phyloP scores from a whole-genome alignment of 1,140 invertebrate species.

The Eumeta japonica region DNA sequence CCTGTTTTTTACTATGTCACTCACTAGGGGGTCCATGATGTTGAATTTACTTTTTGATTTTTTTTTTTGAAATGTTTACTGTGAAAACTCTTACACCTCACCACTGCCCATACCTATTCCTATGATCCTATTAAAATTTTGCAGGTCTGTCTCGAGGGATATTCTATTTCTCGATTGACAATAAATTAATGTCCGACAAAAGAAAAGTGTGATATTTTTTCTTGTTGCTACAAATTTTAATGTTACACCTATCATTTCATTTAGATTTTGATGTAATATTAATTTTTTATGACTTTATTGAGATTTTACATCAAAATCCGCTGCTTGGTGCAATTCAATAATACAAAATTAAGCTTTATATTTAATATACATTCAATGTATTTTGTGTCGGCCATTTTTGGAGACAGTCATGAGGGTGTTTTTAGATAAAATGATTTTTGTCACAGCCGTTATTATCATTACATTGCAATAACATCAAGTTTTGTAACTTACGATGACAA shows the following conservation, averaged over 20 bases:
- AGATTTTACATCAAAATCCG: constrained; percentile 2
- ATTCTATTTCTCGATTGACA: constrained; percentile 1
- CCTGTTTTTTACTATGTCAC: constrained; percentile 8
- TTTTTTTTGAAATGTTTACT: constrained; percentile 9
- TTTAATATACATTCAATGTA: constrained; percentile 7
- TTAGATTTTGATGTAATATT: background rate
- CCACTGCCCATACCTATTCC: constrained; percentile 4
- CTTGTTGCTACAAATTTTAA: background rate
- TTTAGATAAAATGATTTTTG: background rate
- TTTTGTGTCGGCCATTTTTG: constrained; percentile 15
- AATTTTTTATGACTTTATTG: background rate
- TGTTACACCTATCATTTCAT: constrained; percentile 1
- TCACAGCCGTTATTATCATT: too few relatives aligned
- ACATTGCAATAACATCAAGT: too few relatives aligned
- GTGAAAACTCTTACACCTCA: constrained; percentile 5
- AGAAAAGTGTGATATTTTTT: too few relatives aligned
- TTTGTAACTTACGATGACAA: constrained; percentile 1
- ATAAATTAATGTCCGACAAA: too few relatives aligned
- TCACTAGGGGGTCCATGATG: constrained; percentile 3
- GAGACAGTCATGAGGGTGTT: constrained; percentile 3
- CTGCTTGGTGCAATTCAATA: constrained; percentile 6
- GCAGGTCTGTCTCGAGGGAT: constrained; percentile 1
- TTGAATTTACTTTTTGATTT: constrained; percentile 13
- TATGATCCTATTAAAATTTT: constrained; percentile 2
- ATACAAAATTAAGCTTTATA: constrained; percentile 5